phyloP scores from a whole-genome alignment of 2,797 vertebrate genomes.

The Hapalemur alaotrensis region DNA sequence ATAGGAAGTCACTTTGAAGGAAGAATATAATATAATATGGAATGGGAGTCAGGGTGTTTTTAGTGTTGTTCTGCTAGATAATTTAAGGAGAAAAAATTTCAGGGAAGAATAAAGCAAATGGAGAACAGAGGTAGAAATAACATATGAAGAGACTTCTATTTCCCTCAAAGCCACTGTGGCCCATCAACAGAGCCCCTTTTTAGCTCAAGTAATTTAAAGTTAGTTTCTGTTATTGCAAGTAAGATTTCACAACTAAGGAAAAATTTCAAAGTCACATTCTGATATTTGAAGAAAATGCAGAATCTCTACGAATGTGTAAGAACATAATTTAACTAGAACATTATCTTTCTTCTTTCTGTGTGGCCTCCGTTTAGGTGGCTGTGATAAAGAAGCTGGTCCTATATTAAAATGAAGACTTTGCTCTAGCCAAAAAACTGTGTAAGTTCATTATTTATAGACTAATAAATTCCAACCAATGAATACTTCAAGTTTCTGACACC shows the following conservation, averaged over 20 bases:
- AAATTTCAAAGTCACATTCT: conserved; percentile 48
- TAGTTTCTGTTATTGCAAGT: conserved; percentile 41
- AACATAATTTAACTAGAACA: conserved; percentile 39
- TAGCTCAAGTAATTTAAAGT: conserved; percentile 49
- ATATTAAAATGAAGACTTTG: conserved; percentile 34
- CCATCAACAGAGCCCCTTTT: background rate
- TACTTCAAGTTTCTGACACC: background rate
- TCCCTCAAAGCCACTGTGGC: conserved; percentile 9
- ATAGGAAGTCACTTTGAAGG: conserved; percentile 29
- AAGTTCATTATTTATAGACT: conserved; percentile 50
- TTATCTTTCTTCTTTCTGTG: conserved; percentile 48
- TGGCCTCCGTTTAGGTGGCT: conserved; percentile 21
- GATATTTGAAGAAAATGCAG: conserved; percentile 57
- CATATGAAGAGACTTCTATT: background rate
- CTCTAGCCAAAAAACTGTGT: background rate
- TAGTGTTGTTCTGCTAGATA: background rate
- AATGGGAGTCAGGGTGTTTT: conserved; percentile 17
- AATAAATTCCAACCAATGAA: conserved; percentile 22
- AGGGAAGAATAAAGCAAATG: background rate
- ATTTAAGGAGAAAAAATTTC: background rate
- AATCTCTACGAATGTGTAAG: conserved; percentile 10
- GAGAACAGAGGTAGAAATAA: conserved; percentile 11
- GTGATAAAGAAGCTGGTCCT: conserved; percentile 48
- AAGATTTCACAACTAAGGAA: conserved; percentile 38
- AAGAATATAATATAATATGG: background rate